These are phyloP conservation scores for Pachycephala philippinensis DNA, from an alignment of 2,113 vertebrate species.

Conservation along the genomic window DNA sequence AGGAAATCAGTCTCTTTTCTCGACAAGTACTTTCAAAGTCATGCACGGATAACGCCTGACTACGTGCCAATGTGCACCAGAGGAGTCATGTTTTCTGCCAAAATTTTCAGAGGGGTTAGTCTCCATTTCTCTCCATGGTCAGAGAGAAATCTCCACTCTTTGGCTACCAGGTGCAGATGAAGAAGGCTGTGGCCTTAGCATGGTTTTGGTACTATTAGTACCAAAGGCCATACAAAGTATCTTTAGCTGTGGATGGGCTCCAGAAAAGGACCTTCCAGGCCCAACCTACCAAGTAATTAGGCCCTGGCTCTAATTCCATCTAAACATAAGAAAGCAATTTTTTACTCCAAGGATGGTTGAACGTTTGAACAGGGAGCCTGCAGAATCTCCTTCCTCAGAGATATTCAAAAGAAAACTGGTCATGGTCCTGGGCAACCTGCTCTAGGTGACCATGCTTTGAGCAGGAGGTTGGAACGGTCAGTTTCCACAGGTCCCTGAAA, in stretches of 20 bases:
- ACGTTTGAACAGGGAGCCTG: neutral
- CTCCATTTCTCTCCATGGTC: neutral
- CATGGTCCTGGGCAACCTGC: accelerated
- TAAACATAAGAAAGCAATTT: neutral
- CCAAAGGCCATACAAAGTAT: neutral
- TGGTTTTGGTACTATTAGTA: neutral
- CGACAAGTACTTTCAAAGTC: neutral
- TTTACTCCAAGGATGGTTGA: neutral
- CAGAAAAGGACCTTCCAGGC: neutral
- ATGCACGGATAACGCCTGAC: neutral
- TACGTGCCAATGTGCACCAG: neutral
- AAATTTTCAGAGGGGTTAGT: neutral
- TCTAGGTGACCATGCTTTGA: neutral
- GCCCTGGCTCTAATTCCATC: neutral
- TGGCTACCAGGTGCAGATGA: neutral
- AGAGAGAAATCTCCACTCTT: neutral
- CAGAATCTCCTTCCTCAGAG: neutral
- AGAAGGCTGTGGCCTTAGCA: neutral
- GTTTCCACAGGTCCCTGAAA: neutral
- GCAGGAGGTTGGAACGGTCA: neutral
- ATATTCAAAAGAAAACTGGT: neutral
- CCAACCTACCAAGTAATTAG: neutral
- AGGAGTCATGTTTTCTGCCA: neutral
- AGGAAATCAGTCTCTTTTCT: neutral
- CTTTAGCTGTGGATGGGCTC: neutral